Evolutionary conservation across 2,888 invertebrate species (phyloP).

Genomic region (Ichneumoninae sp.): DNA sequence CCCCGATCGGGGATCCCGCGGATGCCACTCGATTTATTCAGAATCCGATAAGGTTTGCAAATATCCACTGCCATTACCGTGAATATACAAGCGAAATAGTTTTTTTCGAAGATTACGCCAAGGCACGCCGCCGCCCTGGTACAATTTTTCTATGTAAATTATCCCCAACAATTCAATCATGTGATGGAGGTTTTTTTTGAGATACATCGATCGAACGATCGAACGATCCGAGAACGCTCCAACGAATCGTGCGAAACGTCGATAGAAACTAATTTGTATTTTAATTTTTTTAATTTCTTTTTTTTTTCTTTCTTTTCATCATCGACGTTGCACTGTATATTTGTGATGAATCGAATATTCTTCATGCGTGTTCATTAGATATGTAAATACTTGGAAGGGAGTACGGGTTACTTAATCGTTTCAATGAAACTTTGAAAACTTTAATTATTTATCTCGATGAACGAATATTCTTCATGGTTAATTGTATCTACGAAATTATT

Average conservation of each 20-base stretch:
- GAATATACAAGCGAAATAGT: constrained; percentile 16
- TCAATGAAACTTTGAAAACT: constrained; percentile 7
- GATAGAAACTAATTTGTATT: not conserved
- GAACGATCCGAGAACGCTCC: constrained; percentile 6
- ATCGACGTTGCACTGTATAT: constrained; percentile 49
- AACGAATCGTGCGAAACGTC: constrained; percentile 8
- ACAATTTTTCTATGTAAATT: constrained; percentile 8
- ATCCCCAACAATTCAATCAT: constrained; percentile 18
- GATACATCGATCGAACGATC: constrained; percentile 32
- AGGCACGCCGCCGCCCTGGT: not conserved
- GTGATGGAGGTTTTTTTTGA: not conserved
- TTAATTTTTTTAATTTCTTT: not conserved
- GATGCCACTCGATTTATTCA: not conserved
- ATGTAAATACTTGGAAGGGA: constrained; percentile 57
- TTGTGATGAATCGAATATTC: constrained; percentile 70
- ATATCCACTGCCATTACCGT: constrained; percentile 52
- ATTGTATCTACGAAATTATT: not conserved
- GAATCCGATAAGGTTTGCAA: constrained; percentile 1
- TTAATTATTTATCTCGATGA: constrained; percentile 35
- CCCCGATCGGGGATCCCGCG: not conserved
- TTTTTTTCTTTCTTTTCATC: not conserved
- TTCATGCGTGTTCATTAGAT: constrained; percentile 74
- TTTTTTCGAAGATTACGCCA: not conserved
- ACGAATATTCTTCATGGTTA: constrained; percentile 1
- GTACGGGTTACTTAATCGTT: constrained; percentile 34